phyloP scores from a whole-genome alignment of 2,888 invertebrate genomes.

The Hybos culiciformis region DNA sequence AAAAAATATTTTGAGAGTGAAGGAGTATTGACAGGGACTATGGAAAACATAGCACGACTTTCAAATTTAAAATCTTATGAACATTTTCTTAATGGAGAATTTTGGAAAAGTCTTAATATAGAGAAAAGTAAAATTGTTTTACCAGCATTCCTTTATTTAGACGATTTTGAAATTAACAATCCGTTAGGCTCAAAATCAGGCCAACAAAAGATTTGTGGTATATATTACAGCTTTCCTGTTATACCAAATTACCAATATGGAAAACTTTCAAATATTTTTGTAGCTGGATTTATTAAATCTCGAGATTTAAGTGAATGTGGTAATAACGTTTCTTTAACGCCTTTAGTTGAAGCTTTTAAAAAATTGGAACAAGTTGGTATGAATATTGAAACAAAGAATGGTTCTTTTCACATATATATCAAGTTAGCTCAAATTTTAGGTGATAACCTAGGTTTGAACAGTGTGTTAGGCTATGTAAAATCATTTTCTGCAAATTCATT shows the following conservation, averaged over 20 bases:
- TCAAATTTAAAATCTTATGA: background rate
- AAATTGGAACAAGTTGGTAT: constrained; percentile 5
- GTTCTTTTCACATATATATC: constrained; percentile 2
- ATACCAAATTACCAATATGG: background rate
- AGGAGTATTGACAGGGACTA: background rate
- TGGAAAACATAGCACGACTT: background rate
- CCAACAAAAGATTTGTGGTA: background rate
- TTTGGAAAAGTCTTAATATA: too few species aligned
- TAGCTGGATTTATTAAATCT: background rate
- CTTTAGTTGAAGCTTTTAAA: constrained; percentile 6
- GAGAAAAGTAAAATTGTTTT: background rate
- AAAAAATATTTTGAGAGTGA: background rate
- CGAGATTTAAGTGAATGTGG: constrained; percentile 1
- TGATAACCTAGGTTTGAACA: constrained; percentile 9
- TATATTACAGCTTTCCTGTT: background rate
- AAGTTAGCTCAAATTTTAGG: constrained; percentile 7
- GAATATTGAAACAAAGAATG: constrained; percentile 2
- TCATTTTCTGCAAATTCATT: constrained; percentile 8
- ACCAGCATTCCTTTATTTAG: background rate
- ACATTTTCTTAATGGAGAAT: too few species aligned
- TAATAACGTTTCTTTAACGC: constrained; percentile 5
- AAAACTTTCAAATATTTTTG: background rate
- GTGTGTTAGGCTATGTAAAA: constrained; percentile 3
- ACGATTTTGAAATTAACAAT: too few species aligned
- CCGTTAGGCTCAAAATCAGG: background rate